Evolutionary conservation across 2,797 vertebrate genomes (phyloP).

Genomic region (Buphagus erythrorhynchus): DNA sequence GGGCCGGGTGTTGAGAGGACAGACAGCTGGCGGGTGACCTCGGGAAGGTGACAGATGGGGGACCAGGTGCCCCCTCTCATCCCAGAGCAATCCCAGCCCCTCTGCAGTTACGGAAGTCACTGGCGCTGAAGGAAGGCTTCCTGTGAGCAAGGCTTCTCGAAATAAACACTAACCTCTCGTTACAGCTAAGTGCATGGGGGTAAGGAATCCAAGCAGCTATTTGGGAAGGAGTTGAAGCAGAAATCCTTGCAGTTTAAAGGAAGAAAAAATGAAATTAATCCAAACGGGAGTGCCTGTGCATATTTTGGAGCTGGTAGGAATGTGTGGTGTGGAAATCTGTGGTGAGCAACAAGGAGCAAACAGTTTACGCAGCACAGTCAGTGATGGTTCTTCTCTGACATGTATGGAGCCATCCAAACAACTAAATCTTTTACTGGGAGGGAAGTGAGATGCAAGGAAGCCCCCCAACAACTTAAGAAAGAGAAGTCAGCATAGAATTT

Average conservation of each 20-base stretch:
- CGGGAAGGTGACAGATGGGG: slow-evolving; percentile 87
- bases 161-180: slow-evolving; percentile 64
- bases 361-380: not conserved
- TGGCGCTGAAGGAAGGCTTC: slow-evolving; percentile 82
- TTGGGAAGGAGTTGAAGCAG: not conserved
- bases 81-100: slow-evolving; percentile 5
- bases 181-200: not conserved
- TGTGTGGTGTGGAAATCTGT: not conserved
- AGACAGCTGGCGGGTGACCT: slow-evolving; percentile 86
- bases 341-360: not conserved
- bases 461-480: not conserved
- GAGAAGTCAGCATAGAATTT: not conserved
- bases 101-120: slow-evolving; percentile 62
- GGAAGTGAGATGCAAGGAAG: not conserved
- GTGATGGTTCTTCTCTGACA: not conserved
- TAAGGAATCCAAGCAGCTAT: not conserved
- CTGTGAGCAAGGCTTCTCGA: slow-evolving; percentile 59
- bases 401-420: not conserved
- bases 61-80: slow-evolving; percentile 83
- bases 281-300: accelerated
- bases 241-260: not conserved
- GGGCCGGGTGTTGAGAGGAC: slow-evolving; percentile 83
- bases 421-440: not conserved
- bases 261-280: not conserved
- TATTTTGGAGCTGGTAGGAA: not conserved